phyloP scores from a whole-genome alignment of 2,797 vertebrate genomes.

The Cirrhinus mrigala region DNA sequence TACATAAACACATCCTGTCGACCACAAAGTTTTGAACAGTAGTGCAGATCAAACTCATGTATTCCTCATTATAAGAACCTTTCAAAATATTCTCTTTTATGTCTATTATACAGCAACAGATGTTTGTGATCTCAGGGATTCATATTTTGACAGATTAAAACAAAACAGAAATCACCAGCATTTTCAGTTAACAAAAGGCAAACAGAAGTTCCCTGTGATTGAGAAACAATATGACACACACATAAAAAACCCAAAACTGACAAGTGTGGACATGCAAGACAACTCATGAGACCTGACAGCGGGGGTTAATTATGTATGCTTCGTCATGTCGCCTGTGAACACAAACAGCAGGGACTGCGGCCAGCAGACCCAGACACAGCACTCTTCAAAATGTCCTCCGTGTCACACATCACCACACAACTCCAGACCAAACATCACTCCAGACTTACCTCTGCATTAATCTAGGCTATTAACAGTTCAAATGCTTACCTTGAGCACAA shows the following conservation, averaged over 20 bases:
- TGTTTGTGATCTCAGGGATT: background rate
- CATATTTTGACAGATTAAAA: background rate
- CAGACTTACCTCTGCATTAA: background rate
- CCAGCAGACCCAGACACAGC: constrained; percentile 30
- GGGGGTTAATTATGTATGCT: constrained; percentile 77
- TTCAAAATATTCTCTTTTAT: background rate
- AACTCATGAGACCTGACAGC: constrained; percentile 69
- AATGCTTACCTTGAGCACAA: background rate
- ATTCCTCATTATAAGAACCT: background rate
- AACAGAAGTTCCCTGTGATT: constrained; percentile 2
- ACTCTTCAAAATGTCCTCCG: background rate
- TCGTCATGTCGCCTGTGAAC: constrained; percentile 61
- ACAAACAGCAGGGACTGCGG: constrained; percentile 63
- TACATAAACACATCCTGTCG: background rate
- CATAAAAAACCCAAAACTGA: constrained; percentile 67
- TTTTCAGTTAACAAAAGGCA: background rate
- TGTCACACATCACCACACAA: constrained; percentile 9
- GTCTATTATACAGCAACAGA: background rate
- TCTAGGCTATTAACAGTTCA: background rate
- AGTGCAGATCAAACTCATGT: background rate
- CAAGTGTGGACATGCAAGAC: constrained; percentile 72
- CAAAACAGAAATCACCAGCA: background rate
- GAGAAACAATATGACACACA: constrained; percentile 56
- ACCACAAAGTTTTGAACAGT: background rate
- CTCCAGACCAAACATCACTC: background rate